Percentiles rank a stretch among this genome's conserved stretches.
These are phyloP conservation scores for Uloborus plumipes DNA, from an alignment of 2,888 invertebrate genomes.

Conservation along the genomic window DNA sequence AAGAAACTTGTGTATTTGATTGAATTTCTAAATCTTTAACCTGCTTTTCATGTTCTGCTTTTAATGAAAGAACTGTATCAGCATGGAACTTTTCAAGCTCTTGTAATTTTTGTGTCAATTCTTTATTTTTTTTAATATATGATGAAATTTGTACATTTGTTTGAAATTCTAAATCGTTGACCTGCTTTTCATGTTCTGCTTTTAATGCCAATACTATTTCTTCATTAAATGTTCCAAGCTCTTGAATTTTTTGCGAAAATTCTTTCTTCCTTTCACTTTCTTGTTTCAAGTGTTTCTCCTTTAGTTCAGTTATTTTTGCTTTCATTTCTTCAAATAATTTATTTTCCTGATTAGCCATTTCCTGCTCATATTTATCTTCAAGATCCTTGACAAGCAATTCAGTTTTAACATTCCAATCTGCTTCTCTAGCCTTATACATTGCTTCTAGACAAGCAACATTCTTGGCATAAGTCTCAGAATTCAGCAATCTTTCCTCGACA, in stretches of 20 bases:
- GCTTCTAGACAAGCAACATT: too few species aligned
- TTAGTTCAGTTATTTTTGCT: not conserved
- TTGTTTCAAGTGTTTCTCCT: not conserved
- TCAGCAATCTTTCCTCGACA: too few species aligned
- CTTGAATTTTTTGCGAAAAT: not conserved
- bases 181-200: not conserved
- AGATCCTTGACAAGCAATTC: conserved; percentile 10
- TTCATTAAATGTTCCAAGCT: too few species aligned
- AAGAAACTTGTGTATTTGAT: not conserved
- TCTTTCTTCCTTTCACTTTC: not conserved
- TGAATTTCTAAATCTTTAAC: not conserved
- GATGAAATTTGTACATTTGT: not conserved
- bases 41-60: not conserved
- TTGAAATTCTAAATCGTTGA: not conserved
- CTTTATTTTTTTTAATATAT: not conserved
- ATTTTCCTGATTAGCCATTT: conserved; percentile 34
- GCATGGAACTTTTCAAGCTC: too few species aligned
- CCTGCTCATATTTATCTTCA: conserved; percentile 45
- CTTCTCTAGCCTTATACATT: not conserved
- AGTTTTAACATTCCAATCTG: conserved; percentile 19
- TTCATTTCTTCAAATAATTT: conserved; percentile 21
- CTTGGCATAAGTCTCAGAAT: too few species aligned
- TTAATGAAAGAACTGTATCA: not conserved
- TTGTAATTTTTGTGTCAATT: not conserved
- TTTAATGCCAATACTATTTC: not conserved